Evolutionary conservation across 2,888 invertebrate genomes (phyloP).

Genomic region (Lasioglossum morio): DNA sequence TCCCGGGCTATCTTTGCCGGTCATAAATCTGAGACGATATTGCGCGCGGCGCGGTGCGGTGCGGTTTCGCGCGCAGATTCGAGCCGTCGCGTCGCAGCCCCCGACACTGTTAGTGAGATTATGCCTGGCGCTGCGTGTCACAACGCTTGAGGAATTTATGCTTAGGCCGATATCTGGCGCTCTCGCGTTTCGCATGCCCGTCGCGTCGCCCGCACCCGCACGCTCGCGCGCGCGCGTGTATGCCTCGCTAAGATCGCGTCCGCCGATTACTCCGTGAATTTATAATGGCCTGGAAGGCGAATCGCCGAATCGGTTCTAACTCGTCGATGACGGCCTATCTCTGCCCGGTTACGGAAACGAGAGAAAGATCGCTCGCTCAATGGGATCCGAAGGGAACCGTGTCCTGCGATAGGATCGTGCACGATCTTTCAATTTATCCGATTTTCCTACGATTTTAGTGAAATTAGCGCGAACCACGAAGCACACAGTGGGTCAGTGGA

Average conservation of each 20-base stretch:
- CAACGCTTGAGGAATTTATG: slow-evolving; percentile 83
- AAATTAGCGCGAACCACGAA: too few relatives aligned
- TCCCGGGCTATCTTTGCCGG: slow-evolving; percentile 72
- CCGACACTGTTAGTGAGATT: slow-evolving; percentile 79
- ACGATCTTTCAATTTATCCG: neutral
- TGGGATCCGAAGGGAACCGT: neutral
- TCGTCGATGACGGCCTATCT: slow-evolving; percentile 9
- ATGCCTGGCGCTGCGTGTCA: slow-evolving; percentile 79
- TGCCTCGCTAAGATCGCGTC: neutral
- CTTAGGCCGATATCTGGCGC: slow-evolving; percentile 81
- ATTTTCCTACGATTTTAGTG: too few relatives aligned
- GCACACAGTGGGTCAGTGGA: too few relatives aligned
- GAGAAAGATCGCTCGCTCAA: neutral
- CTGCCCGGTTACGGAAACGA: neutral
- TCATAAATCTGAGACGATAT: slow-evolving; percentile 80
- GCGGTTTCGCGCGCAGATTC: slow-evolving; percentile 70
- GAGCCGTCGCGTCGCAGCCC: slow-evolving; percentile 67
- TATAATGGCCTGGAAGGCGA: slow-evolving; percentile 9
- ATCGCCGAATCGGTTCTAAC: slow-evolving; percentile 27
- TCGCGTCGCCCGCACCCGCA: slow-evolving; percentile 57
- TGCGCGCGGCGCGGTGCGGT: slow-evolving; percentile 54
- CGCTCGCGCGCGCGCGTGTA: slow-evolving; percentile 14
- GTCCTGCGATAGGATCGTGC: neutral
- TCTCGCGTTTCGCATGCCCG: slow-evolving; percentile 77
- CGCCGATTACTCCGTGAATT: neutral